Conservation (phyloP, 2,113 vertebrate genomes). For the Sylvia atricapilla region DNA sequence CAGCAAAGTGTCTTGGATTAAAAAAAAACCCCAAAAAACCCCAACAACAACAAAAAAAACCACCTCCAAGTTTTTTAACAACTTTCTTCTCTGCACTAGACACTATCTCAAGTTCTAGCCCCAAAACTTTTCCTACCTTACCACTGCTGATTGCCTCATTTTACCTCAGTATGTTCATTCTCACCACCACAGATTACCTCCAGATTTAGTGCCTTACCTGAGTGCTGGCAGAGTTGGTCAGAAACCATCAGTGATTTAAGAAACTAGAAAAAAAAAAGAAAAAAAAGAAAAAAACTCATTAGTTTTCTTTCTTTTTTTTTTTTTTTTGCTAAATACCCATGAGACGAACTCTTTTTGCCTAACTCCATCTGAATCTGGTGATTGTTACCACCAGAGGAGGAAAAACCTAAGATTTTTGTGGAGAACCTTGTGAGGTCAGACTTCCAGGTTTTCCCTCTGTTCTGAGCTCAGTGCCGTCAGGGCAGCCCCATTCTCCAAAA, state of each 20-base stretch:
- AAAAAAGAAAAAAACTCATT: background rate
- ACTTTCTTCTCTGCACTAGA: background rate
- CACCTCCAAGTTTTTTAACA: background rate
- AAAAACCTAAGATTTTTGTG: background rate
- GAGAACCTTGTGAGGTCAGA: background rate
- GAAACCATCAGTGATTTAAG: background rate
- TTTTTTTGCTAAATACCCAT: background rate
- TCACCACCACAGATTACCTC: background rate
- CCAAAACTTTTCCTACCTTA: background rate
- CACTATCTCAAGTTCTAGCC: background rate
- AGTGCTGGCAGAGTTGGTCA: background rate
- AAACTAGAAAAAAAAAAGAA: background rate
- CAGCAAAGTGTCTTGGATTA: background rate
- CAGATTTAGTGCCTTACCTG: background rate
- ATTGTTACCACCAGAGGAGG: fast-evolving
- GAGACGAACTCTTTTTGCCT: background rate
- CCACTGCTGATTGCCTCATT: background rate
- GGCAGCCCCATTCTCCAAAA: background rate
- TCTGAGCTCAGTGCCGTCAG: background rate
- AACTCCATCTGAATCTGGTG: background rate
- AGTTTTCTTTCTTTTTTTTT: no score
- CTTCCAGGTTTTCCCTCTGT: background rate
- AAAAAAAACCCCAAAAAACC: background rate
- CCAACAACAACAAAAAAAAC: no score
- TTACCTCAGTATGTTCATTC: background rate